Percentiles rank a stretch among this genome's conserved stretches.
Conservation (phyloP, 2,797 vertebrate species). For the Parambassis ranga region DNA sequence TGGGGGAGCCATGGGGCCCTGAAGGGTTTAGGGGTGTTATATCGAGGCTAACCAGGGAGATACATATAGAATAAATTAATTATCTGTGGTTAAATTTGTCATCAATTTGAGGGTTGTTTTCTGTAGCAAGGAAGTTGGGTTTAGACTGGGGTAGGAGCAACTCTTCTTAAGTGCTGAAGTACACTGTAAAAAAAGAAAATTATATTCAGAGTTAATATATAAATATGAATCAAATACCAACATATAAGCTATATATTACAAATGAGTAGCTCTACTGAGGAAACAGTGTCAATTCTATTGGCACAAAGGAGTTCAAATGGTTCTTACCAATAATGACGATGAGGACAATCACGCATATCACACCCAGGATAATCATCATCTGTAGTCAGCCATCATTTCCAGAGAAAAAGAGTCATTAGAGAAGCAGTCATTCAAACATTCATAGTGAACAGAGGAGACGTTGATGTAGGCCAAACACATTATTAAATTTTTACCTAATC, state of each 20-base stretch:
- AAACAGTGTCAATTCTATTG: not conserved
- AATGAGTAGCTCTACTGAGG: not conserved
- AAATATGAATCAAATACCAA: no score
- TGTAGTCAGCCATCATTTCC: conserved; percentile 32
- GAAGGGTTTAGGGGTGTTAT: conserved; percentile 69
- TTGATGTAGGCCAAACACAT: no score
- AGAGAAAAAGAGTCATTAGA: conserved; percentile 24
- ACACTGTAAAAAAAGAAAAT: conserved; percentile 68
- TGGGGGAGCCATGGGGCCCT: conserved; percentile 70
- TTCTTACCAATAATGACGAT: conserved; percentile 86
- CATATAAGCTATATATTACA: not conserved
- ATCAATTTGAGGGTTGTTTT: conserved; percentile 69
- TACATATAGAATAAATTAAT: conserved; percentile 62
- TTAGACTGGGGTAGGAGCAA: conserved; percentile 79
- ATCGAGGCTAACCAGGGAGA: conserved; percentile 71
- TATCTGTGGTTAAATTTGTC: conserved; percentile 71
- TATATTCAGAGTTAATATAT: not conserved
- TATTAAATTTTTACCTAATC: not conserved
- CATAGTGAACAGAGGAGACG: no score
- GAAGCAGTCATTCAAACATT: not conserved
- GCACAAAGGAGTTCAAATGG: not conserved
- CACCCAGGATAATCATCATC: conserved; percentile 88
- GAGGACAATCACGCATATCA: conserved; percentile 87
- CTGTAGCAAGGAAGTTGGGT: conserved; percentile 72
- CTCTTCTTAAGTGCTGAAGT: conserved; percentile 86